Base-by-base conservation (phyloP, 2,113 vertebrate species). In the Nothobranchius kuhntae region DNA sequence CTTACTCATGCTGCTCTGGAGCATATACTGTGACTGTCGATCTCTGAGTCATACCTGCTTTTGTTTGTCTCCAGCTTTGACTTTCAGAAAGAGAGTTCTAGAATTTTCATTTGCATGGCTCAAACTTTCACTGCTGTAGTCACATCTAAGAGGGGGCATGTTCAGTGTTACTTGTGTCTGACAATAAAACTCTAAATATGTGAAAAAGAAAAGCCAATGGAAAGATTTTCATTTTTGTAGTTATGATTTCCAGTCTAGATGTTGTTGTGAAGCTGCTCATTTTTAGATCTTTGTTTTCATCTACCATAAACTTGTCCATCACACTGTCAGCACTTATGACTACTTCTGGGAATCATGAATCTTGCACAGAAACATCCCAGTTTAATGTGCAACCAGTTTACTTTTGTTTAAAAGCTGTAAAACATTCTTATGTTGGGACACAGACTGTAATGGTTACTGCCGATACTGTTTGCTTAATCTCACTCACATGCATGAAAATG, bases 1-100 rank as follows among this genome's bases (percentile, higher is more conserved):
- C 69, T 91, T 86, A 87, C 79, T 90, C 88, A 90, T 61, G 61
- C 68, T 75, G 70, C 82, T 79, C 64, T 53, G 70, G 73, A 89
- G 81, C 81, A 53, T 87, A 71, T 80, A 63, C 63, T 46, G 62
- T 63, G 77, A 84, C 68, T 81, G 74, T 71, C 61, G 68, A 72
- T 81, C 75, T 72, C 47, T 84, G 81, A 81, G 61, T 88, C 80
- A 82, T 68, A 78, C 60, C 66, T 76, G 76, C 62, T 75, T 67
- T 17, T 45, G 26, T 70, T 63, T 47, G n/a, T 60, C 61, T 61
- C 75, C 0, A 24, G 13, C 57, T 84, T 80, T 84, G 70, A 76
- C 77, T 77, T 87, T 81, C 58, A 73, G 38, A 56, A 60, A 47
- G 51, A 71, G 54, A 52, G 45, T 53, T 63, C 57, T 72, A 8